phyloP scores from a whole-genome alignment of 1,140 invertebrate species.

The Drosophila neocordata region DNA sequence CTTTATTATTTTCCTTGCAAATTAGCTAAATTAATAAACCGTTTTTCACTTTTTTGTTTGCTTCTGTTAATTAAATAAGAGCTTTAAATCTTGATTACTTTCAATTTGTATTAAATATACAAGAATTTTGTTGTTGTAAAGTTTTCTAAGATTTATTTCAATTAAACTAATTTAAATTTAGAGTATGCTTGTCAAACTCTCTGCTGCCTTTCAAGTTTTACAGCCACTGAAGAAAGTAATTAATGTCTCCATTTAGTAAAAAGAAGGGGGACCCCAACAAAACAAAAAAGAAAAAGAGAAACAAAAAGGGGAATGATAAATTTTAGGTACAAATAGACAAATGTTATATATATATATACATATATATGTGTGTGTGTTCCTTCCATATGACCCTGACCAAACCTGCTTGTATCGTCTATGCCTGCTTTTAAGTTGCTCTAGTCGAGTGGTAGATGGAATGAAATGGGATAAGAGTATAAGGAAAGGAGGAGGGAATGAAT shows the following conservation, averaged over 20 bases:
- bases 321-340: slow-evolving; percentile 13
- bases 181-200: not conserved
- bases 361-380: not conserved
- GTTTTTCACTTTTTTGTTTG: too few species aligned
- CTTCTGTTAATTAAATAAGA: too few species aligned
- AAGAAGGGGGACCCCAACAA: not conserved
- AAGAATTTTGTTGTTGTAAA: too few species aligned
- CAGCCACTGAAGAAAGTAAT: not conserved
- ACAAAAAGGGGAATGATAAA: not conserved
- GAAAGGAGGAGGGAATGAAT: not conserved
- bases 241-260: not conserved
- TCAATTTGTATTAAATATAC: too few species aligned
- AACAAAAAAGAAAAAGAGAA: not conserved
- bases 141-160: too few species aligned
- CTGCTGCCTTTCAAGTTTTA: not conserved
- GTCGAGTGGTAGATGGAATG: not conserved
- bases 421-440: slow-evolving; percentile 36
- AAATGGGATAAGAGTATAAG: not conserved
- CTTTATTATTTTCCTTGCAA: too few species aligned
- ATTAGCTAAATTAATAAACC: too few species aligned
- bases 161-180: too few species aligned
- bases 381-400: slow-evolving; percentile 14
- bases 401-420: slow-evolving; percentile 30
- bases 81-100: too few species aligned
- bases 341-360: not conserved